Evolutionary conservation across 2,888 invertebrate genomes (phyloP).

Genomic region (Amaurobius ferox): DNA sequence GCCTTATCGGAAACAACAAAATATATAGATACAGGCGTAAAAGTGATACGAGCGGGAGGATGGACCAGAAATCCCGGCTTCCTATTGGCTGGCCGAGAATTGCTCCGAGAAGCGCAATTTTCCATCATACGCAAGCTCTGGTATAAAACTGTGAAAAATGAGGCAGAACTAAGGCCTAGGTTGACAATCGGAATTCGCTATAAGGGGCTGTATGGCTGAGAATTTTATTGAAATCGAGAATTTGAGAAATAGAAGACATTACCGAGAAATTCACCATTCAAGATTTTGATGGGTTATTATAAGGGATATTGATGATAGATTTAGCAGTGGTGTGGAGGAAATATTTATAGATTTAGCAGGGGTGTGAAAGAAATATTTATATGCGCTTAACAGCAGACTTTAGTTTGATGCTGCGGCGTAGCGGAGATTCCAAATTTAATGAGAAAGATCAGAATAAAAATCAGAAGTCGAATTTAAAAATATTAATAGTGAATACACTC

Average conservation of each 20-base stretch:
- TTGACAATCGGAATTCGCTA: constrained; percentile 43
- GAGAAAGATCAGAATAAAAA: too few species aligned
- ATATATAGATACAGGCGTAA: constrained; percentile 33
- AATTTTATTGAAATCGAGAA: constrained; percentile 3
- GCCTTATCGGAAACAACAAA: constrained; percentile 71
- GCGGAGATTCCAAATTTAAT: too few species aligned
- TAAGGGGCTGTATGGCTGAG: constrained; percentile 13
- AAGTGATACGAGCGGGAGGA: not conserved
- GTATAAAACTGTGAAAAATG: constrained; percentile 55
- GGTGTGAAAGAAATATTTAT: too few species aligned
- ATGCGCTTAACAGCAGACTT: too few species aligned
- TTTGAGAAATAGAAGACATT: constrained; percentile 10
- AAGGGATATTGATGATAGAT: not conserved
- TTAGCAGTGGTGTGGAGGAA: too few species aligned
- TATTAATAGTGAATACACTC: too few species aligned
- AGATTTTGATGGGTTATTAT: not conserved
- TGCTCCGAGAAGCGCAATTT: constrained; percentile 43
- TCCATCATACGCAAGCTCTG: constrained; percentile 31
- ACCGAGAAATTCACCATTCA: not conserved
- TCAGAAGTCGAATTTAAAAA: too few species aligned
- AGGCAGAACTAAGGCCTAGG: constrained; percentile 57
- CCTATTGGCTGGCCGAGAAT: constrained; percentile 43
- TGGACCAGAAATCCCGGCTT: constrained; percentile 26
- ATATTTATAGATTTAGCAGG: too few species aligned
- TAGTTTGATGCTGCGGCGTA: too few species aligned